Conservation (phyloP, 2,888 invertebrate species). For the Parnassius apollo region DNA sequence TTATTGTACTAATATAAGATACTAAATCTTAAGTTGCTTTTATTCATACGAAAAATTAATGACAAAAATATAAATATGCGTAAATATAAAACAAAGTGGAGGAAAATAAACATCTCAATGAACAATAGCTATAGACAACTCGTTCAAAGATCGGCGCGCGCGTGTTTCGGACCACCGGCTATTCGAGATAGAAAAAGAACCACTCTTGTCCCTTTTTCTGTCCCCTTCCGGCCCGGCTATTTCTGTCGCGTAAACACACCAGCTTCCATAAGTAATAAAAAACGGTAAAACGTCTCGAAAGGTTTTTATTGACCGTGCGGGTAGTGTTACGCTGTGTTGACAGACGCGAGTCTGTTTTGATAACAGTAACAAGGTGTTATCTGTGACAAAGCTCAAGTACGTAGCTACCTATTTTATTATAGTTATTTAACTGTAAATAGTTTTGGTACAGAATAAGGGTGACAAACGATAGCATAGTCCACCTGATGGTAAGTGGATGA, state of each 20-base stretch:
- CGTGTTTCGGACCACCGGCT: constrained; percentile 48
- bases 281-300: constrained; percentile 24
- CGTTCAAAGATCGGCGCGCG: constrained; percentile 34
- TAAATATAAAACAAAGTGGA: too few species aligned
- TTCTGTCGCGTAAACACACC: constrained; percentile 36
- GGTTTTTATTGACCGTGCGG: constrained; percentile 40
- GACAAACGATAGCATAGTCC: too few species aligned
- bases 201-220: constrained; percentile 48
- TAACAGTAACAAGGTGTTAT: constrained; percentile 2
- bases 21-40: too few species aligned
- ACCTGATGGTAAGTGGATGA: too few species aligned
- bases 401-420: too few species aligned
- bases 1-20: too few species aligned
- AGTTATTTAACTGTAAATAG: too few species aligned
- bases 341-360: constrained; percentile 18
- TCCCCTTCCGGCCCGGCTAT: constrained; percentile 47
- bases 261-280: constrained; percentile 35
- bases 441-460: too few species aligned
- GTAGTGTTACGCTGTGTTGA: constrained; percentile 31
- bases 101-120: too few species aligned
- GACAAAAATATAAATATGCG: too few species aligned
- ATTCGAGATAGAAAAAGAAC: constrained; percentile 57
- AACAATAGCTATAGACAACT: not conserved
- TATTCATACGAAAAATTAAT: too few species aligned
- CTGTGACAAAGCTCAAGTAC: not conserved